phyloP scores from a whole-genome alignment of 2,113 vertebrate genomes.

The Chamaea fasciata region DNA sequence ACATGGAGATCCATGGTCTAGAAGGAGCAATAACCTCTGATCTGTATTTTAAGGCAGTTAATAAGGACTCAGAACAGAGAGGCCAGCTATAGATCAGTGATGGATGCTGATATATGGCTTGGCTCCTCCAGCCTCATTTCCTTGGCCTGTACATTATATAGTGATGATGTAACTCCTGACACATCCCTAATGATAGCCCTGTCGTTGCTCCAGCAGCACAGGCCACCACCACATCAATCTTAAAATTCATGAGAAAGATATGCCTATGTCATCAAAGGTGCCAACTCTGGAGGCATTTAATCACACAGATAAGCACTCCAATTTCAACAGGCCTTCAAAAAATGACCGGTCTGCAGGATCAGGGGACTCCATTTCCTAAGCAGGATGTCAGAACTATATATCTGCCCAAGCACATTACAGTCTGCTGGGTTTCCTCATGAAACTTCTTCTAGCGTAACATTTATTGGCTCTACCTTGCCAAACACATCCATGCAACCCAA shows the following conservation, averaged over 20 bases:
- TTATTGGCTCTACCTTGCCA: not conserved
- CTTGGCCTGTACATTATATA: not conserved
- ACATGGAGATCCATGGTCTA: not conserved
- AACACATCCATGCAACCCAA: not conserved
- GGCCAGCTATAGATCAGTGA: not conserved
- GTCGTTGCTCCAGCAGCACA: not conserved
- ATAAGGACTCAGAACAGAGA: not conserved
- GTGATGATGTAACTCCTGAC: not conserved
- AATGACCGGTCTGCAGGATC: not conserved
- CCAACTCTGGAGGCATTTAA: not conserved
- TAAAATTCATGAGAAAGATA: not conserved
- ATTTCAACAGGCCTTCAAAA: slow-evolving; percentile 13
- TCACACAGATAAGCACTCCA: not conserved
- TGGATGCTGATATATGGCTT: not conserved
- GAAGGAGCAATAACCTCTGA: not conserved
- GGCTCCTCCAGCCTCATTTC: not conserved
- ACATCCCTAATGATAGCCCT: not conserved
- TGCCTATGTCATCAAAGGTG: not conserved
- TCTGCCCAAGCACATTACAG: not conserved
- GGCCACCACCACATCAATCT: not conserved
- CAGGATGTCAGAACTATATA: not conserved
- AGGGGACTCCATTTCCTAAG: not conserved
- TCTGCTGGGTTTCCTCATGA: not conserved
- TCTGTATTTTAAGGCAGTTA: not conserved
- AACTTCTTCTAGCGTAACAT: not conserved